phyloP scores from a whole-genome alignment of 2,888 invertebrate genomes.

The Trachelus tabidus region DNA sequence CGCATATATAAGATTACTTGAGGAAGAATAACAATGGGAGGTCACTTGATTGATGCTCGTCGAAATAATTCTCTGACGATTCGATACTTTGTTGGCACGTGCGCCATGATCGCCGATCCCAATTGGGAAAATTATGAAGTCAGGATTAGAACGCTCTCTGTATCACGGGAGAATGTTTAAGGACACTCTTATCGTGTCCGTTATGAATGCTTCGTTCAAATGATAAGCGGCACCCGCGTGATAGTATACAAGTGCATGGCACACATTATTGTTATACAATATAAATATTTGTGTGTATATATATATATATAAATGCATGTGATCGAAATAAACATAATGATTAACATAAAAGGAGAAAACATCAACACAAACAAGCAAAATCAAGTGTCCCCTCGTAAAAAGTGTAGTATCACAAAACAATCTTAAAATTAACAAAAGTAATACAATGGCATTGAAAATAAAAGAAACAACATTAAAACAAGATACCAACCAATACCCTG shows the following conservation, averaged over 20 bases:
- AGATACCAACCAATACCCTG: conserved; percentile 63
- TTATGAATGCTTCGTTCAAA: background rate
- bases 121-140: background rate
- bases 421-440: conserved; percentile 34
- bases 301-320: background rate
- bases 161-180: background rate
- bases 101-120: background rate
- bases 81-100: background rate
- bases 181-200: background rate
- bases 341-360: conserved; percentile 22
- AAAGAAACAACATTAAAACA: conserved; percentile 44
- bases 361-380: conserved; percentile 58
- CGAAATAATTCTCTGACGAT: background rate
- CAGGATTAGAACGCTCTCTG: background rate
- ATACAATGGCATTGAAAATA: conserved; percentile 14
- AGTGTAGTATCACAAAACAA: conserved; percentile 30
- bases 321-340: background rate
- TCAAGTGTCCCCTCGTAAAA: conserved; percentile 55
- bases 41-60: background rate
- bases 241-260: background rate
- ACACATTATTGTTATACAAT: background rate
- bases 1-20: background rate
- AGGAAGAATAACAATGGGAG: background rate
- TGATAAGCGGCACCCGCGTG: background rate
- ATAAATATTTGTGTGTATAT: background rate